Conservation (phyloP, 2,888 invertebrate genomes). For the Lapara coniferarum region DNA sequence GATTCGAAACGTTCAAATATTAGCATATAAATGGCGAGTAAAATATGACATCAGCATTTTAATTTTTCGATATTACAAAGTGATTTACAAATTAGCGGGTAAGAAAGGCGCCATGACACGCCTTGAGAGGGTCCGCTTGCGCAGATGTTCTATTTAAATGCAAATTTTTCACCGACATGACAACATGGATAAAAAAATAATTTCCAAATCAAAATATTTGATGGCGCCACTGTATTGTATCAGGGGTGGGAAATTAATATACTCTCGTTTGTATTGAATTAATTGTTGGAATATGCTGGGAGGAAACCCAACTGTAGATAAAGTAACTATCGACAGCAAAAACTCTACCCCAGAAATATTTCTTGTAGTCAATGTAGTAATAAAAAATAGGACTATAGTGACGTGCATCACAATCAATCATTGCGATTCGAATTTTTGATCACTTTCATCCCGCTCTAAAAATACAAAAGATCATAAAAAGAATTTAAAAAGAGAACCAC, state of each 20-base stretch:
- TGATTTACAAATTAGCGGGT: slow-evolving; percentile 83
- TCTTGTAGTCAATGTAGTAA: too few species aligned
- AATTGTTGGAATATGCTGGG: background rate
- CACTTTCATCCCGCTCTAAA: background rate
- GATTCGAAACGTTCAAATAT: slow-evolving; percentile 62
- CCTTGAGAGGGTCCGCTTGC: slow-evolving; percentile 78
- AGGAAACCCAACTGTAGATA: too few species aligned
- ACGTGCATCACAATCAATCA: background rate
- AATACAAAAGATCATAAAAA: background rate
- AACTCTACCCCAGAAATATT: too few species aligned
- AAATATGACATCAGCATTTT: slow-evolving; percentile 84
- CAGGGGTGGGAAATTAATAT: slow-evolving; percentile 30
- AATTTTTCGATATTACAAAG: slow-evolving; percentile 82
- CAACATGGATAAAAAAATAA: slow-evolving; percentile 75
- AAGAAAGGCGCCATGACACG: slow-evolving; percentile 76
- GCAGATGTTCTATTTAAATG: slow-evolving; percentile 84
- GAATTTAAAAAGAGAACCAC: slow-evolving; percentile 19
- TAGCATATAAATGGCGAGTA: slow-evolving; percentile 81
- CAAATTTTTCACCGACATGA: slow-evolving; percentile 76
- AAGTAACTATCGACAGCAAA: too few species aligned
- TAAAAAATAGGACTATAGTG: too few species aligned
- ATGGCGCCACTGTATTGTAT: slow-evolving; percentile 23
- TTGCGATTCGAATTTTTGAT: too few species aligned
- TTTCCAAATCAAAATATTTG: slow-evolving; percentile 48
- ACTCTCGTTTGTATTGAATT: slow-evolving; percentile 11